Conservation (phyloP, 2,888 invertebrate genomes). For the Thereva unica region DNA sequence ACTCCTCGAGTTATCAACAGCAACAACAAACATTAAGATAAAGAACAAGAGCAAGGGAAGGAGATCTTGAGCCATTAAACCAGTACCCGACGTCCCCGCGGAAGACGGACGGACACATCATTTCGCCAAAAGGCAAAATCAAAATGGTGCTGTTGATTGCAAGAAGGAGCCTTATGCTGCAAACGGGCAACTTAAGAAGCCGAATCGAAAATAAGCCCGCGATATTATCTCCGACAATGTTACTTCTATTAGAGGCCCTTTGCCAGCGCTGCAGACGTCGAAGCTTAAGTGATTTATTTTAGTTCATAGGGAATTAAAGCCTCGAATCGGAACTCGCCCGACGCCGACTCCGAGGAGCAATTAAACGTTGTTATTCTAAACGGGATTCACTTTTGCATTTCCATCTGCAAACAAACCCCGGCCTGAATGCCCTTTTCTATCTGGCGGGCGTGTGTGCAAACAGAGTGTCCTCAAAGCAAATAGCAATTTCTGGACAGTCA, state of each 20-base stretch:
- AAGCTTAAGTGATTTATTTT: too few species aligned
- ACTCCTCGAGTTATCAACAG: conserved; percentile 24
- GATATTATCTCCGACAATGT: conserved; percentile 27
- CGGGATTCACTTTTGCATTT: conserved; percentile 13
- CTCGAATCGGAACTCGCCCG: too few species aligned
- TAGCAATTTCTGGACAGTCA: conserved; percentile 32
- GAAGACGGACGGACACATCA: conserved; percentile 37
- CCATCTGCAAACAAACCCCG: conserved; percentile 4
- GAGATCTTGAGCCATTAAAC: conserved; percentile 21
- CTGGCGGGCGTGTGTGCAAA: conserved; percentile 22
- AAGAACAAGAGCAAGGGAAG: conserved; percentile 28
- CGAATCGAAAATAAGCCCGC: conserved; percentile 20
- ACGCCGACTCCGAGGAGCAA: too few species aligned
- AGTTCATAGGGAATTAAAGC: too few species aligned
- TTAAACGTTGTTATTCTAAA: too few species aligned
- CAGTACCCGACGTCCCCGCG: conserved; percentile 10
- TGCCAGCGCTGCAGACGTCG: neutral
- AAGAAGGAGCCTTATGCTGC: conserved; percentile 38
- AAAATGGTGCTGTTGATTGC: conserved; percentile 37
- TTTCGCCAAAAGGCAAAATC: conserved; percentile 41
- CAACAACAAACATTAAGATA: conserved; percentile 30
- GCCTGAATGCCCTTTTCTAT: neutral
- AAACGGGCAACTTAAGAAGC: conserved; percentile 41
- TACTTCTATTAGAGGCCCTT: neutral
- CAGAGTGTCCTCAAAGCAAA: conserved; percentile 29